Percentiles rank a stretch among this genome's conserved stretches.
These are phyloP conservation scores for Gadopsis marmoratus DNA, from an alignment of 2,797 vertebrate species.

Conservation along the genomic window DNA sequence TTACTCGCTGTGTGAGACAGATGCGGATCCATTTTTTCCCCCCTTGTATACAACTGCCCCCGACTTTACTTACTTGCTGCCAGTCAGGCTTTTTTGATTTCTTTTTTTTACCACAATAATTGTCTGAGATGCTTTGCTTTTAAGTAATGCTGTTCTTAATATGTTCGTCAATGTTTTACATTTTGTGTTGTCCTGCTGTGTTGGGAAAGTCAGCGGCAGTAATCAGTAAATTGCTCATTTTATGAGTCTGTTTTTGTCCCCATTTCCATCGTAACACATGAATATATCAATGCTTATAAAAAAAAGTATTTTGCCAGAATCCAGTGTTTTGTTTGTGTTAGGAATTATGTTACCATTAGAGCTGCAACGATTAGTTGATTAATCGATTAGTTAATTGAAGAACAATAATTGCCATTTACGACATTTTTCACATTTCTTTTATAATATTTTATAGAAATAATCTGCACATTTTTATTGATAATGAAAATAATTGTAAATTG, in stretches of 20 bases:
- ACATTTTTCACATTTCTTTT: too few relatives aligned
- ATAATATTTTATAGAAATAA: too few relatives aligned
- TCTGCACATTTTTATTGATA: too few relatives aligned
- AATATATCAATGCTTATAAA: too few relatives aligned
- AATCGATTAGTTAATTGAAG: too few relatives aligned
- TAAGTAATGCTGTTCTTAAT: not conserved
- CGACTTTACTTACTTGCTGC: not conserved
- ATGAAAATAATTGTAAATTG: too few relatives aligned
- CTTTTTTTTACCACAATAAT: not conserved
- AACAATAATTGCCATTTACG: too few relatives aligned
- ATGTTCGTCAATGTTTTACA: not conserved
- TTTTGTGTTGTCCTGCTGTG: constrained; percentile 3
- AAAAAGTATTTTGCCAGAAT: not conserved
- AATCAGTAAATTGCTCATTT: not conserved
- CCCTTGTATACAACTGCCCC: constrained; percentile 2
- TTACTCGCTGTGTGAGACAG: constrained; percentile 32
- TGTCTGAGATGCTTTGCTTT: not conserved
- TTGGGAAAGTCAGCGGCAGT: not conserved
- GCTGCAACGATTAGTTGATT: too few relatives aligned
- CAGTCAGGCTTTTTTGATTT: not conserved
- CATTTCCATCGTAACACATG: not conserved
- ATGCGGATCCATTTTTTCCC: constrained; percentile 24
- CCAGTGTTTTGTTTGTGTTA: not conserved
- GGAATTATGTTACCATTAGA: not conserved
- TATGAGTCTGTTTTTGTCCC: not conserved